Conservation (phyloP, 2,113 vertebrate species). For the Platichthys flesus region DNA sequence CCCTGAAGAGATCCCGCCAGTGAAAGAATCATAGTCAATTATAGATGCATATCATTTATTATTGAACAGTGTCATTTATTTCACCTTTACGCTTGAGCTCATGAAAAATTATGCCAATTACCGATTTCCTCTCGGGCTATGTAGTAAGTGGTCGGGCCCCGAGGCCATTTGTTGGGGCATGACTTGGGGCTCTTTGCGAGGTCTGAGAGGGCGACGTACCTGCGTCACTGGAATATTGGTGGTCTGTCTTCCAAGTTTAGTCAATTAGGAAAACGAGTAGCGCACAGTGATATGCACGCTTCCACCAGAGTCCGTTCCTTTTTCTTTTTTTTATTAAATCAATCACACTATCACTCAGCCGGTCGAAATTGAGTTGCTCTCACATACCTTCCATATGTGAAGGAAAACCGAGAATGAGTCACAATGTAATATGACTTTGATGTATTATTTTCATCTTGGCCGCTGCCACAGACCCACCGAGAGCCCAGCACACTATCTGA, state of each 20-base stretch:
- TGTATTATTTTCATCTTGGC: constrained; percentile 76
- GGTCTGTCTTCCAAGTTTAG: constrained; percentile 46
- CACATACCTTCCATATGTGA: constrained; percentile 62
- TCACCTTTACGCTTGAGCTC: constrained; percentile 90
- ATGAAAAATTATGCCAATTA: constrained; percentile 97
- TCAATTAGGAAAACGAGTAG: constrained; percentile 66
- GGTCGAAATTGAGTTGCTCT: constrained; percentile 67
- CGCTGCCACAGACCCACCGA: constrained; percentile 60
- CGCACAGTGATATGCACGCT: constrained; percentile 6
- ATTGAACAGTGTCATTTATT: constrained; percentile 95
- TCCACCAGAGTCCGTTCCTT: constrained; percentile 56
- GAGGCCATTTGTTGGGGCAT: constrained; percentile 71
- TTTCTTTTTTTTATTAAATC: constrained; percentile 71
- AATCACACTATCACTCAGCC: constrained; percentile 63
- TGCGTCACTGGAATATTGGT: constrained; percentile 52
- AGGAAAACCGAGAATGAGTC: constrained; percentile 72
- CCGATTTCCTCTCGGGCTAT: constrained; percentile 87
- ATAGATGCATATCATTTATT: constrained; percentile 93
- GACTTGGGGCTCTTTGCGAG: constrained; percentile 65
- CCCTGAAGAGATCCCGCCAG: constrained; percentile 73
- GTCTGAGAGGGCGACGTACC: constrained; percentile 54
- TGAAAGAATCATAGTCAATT: constrained; percentile 86
- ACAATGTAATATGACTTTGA: constrained; percentile 79
- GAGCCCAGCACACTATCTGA: constrained; percentile 55
- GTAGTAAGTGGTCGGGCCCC: constrained; percentile 76